Evolutionary conservation across 1,140 invertebrate species (phyloP).

Genomic region (Atta cephalotes): DNA sequence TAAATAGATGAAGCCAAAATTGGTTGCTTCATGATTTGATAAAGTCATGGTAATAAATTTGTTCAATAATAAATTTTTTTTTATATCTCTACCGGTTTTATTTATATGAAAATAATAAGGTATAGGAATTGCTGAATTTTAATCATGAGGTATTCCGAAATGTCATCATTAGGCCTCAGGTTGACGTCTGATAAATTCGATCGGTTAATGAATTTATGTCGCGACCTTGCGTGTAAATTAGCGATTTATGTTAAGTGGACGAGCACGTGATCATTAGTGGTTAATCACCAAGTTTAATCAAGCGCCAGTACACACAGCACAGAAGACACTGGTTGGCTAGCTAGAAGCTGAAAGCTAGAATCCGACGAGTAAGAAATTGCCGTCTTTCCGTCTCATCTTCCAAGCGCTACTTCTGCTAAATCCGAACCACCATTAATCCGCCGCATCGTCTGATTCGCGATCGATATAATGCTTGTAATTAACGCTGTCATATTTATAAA

Average conservation of each 20-base stretch:
- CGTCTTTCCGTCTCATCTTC: not conserved
- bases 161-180: conserved; percentile 55
- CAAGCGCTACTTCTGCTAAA: conserved; percentile 46
- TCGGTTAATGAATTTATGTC: conserved; percentile 60
- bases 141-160: conserved; percentile 37
- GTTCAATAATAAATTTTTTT: not conserved
- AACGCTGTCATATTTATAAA: conserved; percentile 57
- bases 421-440: conserved; percentile 25
- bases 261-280: conserved; percentile 54
- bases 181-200: conserved; percentile 19
- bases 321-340: not conserved
- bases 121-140: conserved; percentile 59
- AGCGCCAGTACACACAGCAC: not conserved
- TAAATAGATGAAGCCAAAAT: not conserved
- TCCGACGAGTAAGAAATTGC: conserved; percentile 45
- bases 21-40: not conserved
- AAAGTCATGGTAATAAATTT: not conserved
- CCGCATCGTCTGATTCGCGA: conserved; percentile 32
- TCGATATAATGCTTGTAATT: conserved; percentile 62
- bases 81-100: not conserved
- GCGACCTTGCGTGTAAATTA: conserved; percentile 43
- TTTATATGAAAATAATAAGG: not conserved
- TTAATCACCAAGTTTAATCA: conserved; percentile 71
- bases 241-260: conserved; percentile 65
- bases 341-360: conserved; percentile 31